phyloP scores from a whole-genome alignment of 23 tunicate species.

The Trididemnum nubilum region DNA sequence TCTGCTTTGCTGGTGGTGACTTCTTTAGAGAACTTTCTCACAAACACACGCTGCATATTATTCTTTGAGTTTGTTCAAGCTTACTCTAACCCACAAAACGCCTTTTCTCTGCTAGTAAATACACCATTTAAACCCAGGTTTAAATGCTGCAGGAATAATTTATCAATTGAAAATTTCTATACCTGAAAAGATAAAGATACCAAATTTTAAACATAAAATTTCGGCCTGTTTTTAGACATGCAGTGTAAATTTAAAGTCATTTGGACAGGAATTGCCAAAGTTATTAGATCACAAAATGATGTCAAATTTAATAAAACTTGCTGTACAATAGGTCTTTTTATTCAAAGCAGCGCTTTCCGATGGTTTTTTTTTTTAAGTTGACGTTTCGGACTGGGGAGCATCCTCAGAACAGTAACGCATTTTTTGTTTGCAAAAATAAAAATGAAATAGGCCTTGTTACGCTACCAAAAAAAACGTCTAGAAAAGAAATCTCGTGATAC shows the following conservation, averaged over 20 bases:
- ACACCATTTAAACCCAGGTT: background rate
- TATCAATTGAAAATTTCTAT: conserved; percentile 9
- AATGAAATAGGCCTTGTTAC: too few species aligned
- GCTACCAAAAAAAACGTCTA: too few species aligned
- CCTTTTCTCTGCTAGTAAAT: conserved; percentile 23
- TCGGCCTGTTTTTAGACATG: conserved; percentile 13
- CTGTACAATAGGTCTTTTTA: background rate
- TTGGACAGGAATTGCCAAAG: conserved; percentile 1
- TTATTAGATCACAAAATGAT: conserved; percentile 17
- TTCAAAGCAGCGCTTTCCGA: too few species aligned
- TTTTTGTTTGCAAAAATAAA: too few species aligned
- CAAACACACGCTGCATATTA: conserved; percentile 32
- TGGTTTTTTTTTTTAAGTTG: too few species aligned
- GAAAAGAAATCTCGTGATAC: too few species aligned
- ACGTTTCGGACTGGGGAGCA: too few species aligned
- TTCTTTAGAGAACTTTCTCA: background rate
- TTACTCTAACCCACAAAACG: conserved; percentile 13
- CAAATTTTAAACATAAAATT: conserved; percentile 2
- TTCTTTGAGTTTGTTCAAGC: conserved; percentile 19
- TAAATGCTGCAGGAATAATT: conserved; percentile 2
- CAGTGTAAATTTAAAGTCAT: conserved; percentile 8
- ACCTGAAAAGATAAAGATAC: background rate
- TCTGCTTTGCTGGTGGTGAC: conserved; percentile 16
- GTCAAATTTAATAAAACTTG: background rate
- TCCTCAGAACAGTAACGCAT: too few species aligned